Base-by-base conservation (phyloP, 2,797 vertebrate species). In the Poeciliopsis gracilis region DNA sequence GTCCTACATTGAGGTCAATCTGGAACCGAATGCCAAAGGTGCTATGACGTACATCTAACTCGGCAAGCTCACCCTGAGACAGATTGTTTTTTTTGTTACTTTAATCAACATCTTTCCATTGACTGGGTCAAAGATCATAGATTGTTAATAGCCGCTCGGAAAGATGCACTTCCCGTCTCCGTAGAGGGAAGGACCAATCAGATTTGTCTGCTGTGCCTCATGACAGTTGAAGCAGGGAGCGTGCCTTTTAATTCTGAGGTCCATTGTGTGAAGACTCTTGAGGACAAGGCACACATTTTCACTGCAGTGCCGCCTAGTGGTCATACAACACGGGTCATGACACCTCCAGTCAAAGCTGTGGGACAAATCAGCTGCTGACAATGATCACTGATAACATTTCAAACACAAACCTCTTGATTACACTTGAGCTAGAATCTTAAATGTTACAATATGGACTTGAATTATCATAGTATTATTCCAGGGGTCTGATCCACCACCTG, bases 11-110 rank as follows among this genome's bases (percentile, higher is more conserved):
- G 98, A 99, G 94, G 97, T 99, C 94, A 97, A 98, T 92, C 97
- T 99, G 96, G 98, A 99, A 96, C 97, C 97, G 91, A 98, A 97
- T 95, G 97, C 97, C 97, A 98, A 99, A 99, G 98, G 98, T 99
- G 97, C 97, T 96, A 97, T 99, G 97, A 98, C 98, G 88, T 99
- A 99, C 95, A 99, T 99, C 95, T 99, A 97, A 97, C 84, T 80
- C 77, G 77, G 38, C 76, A 7, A 53, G 78, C 63, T 43, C 77
- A 7, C 36, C 63, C 75, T 11, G 18, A 51, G 47, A 53, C 38
- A 23, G 55, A 43, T 46, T 33, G 1, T 41, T 41, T 8, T 38
- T 53, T 53, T 28, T 49, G 43, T 88, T 49, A 8, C 77, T 74
- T 71, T 63, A 82, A 72, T 77, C 11, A 70, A 47, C 4, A 55